Conservation (phyloP, 1,140 invertebrate species). For the Neoseiulus cucumeris region DNA sequence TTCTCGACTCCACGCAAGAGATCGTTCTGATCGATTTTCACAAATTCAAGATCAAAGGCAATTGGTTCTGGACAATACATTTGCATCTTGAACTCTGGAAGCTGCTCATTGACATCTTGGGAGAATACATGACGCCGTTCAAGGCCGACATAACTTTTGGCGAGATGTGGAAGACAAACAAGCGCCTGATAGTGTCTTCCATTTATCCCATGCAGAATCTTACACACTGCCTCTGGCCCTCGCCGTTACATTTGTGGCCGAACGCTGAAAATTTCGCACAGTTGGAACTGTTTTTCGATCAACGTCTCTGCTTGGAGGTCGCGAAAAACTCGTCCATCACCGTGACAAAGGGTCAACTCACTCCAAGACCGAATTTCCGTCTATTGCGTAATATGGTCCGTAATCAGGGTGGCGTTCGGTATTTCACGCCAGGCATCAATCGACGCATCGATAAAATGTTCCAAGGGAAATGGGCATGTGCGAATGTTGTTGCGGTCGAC, state of each 20-base stretch:
- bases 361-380: not conserved
- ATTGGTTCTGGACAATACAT: not conserved
- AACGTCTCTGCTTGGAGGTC: not conserved
- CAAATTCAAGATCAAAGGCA: not conserved
- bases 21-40: not conserved
- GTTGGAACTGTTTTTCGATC: not conserved
- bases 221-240: not conserved
- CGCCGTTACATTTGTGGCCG: not conserved
- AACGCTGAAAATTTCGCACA: not conserved
- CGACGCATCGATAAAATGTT: not conserved
- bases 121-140: not conserved
- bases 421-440: not conserved
- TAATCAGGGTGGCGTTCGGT: not conserved
- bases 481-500: not conserved
- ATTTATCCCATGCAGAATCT: not conserved
- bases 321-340: not conserved
- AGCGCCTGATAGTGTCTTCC: not conserved
- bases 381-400: not conserved
- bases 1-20: not conserved
- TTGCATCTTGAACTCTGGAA: not conserved
- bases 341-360: not conserved
- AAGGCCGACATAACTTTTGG: not conserved
- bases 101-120: not conserved
- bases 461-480: not conserved
- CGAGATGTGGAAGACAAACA: not conserved